phyloP scores from a whole-genome alignment of 1,140 invertebrate species.

The Tetragonula clypearis region DNA sequence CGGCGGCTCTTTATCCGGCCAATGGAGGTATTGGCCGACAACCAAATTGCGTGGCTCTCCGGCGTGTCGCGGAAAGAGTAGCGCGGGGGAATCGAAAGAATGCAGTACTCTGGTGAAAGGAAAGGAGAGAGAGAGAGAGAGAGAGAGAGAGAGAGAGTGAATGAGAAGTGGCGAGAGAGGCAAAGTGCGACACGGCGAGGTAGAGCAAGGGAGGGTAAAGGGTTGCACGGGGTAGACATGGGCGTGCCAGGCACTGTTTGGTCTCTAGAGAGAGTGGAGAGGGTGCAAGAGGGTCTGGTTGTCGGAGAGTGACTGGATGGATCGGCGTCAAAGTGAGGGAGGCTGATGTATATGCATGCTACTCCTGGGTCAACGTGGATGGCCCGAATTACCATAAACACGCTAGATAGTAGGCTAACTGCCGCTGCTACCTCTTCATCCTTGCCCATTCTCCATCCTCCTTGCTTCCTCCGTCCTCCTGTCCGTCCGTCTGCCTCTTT shows the following conservation, averaged over 20 bases:
- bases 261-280: slow-evolving; percentile 54
- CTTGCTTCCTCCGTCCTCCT: no score
- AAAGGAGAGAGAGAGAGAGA: not conserved
- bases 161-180: not conserved
- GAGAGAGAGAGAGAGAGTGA: not conserved
- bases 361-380: slow-evolving; percentile 69
- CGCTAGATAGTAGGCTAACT: slow-evolving; percentile 74
- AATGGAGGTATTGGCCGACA: slow-evolving; percentile 55
- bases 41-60: slow-evolving; percentile 63
- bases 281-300: slow-evolving; percentile 44
- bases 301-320: slow-evolving; percentile 51
- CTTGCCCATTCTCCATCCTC: not conserved
- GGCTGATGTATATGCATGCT: slow-evolving; percentile 75
- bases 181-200: not conserved
- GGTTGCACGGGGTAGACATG: slow-evolving; percentile 47
- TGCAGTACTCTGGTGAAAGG: no score
- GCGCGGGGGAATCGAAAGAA: not conserved
- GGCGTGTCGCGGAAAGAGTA: slow-evolving; percentile 26
- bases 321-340: slow-evolving; percentile 72
- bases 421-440: slow-evolving; percentile 58
- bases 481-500: slow-evolving; percentile 38
- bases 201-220: not conserved
- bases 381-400: slow-evolving; percentile 75
- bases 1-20: slow-evolving; percentile 27
- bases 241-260: slow-evolving; percentile 59